phyloP scores from a whole-genome alignment of 1,140 invertebrate species.

The Sycophila sp. region DNA sequence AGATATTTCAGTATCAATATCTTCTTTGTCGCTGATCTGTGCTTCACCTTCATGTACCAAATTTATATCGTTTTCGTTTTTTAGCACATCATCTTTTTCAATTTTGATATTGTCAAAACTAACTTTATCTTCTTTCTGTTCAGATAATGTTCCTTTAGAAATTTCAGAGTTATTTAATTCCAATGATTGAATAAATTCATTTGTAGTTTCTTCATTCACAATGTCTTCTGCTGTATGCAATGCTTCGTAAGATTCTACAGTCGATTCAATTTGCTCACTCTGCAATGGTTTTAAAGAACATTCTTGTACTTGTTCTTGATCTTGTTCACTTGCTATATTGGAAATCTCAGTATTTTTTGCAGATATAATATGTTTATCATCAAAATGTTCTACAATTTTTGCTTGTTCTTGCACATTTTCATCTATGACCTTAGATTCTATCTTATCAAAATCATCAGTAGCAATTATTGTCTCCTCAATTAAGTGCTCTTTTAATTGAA shows the following conservation, averaged over 20 bases:
- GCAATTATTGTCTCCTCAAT: not conserved
- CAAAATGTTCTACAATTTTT: not conserved
- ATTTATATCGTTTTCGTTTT: constrained; percentile 13
- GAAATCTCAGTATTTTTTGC: too few relatives aligned
- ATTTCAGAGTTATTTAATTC: too few relatives aligned
- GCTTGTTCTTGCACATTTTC: constrained; percentile 6
- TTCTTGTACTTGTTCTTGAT: too few relatives aligned
- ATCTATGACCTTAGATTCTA: too few relatives aligned
- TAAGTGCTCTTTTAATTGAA: too few relatives aligned
- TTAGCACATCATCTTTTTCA: constrained; percentile 12
- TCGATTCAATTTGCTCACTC: not conserved
- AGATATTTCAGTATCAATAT: not conserved
- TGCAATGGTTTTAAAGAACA: not conserved
- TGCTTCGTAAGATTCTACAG: not conserved
- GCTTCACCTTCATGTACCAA: constrained; percentile 21
- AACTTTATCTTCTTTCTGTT: constrained; percentile 35
- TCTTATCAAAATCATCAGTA: not conserved
- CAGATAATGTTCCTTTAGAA: too few relatives aligned
- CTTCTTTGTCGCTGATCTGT: constrained; percentile 36
- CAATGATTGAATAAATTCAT: not conserved
- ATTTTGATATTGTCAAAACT: too few relatives aligned
- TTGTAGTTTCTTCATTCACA: not conserved
- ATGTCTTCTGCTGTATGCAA: not conserved
- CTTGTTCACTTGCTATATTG: too few relatives aligned
- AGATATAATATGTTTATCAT: constrained; percentile 19